These are phyloP conservation scores for Ammodytes marinus DNA, from an alignment of 2,113 vertebrate genomes.

Conservation along the genomic window DNA sequence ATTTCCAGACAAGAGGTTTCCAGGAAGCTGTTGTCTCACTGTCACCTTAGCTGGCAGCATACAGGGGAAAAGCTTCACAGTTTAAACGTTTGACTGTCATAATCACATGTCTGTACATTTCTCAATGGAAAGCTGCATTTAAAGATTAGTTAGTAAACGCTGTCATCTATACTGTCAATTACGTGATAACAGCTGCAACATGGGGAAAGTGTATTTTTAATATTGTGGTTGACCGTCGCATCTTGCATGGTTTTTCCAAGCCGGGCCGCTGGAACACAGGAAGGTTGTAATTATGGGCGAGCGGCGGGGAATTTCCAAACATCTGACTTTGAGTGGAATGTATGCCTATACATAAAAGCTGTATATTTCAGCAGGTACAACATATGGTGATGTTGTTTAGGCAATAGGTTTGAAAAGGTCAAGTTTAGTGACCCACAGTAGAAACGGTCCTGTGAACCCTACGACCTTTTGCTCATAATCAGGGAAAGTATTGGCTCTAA, in stretches of 20 bases:
- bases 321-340: constrained; percentile 24
- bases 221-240: constrained; percentile 36
- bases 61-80: no score
- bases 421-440: neutral
- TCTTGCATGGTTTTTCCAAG: constrained; percentile 52
- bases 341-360: neutral
- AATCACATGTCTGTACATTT: neutral
- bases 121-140: constrained; percentile 32
- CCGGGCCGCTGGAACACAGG: constrained; percentile 25
- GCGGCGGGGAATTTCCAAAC: constrained; percentile 68
- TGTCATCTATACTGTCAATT: constrained; percentile 17
- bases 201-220: constrained; percentile 51
- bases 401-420: neutral
- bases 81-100: no score
- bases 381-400: neutral
- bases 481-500: neutral
- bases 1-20: no score
- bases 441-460: neutral
- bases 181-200: constrained; percentile 17
- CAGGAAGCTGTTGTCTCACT: no score
- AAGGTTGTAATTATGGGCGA: constrained; percentile 69
- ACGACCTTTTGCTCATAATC: neutral
- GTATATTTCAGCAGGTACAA: constrained; percentile 9
- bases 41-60: no score
- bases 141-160: neutral